These are phyloP conservation scores for Pyrocephalus nanus DNA, from an alignment of 2,797 vertebrate genomes.

Conservation along the genomic window DNA sequence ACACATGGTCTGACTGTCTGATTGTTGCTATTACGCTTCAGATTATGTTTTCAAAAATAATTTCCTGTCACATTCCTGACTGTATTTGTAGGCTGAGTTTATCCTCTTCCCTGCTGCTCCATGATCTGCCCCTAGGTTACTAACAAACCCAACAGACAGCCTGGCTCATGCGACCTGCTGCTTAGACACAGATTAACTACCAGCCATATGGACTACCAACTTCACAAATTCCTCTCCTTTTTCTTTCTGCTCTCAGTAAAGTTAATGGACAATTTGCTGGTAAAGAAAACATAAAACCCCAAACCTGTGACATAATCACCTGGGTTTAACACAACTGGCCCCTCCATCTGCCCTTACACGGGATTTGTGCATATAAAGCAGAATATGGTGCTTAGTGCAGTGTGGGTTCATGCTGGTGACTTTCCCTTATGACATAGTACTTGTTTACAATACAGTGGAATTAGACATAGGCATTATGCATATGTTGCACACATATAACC, in stretches of 20 bases:
- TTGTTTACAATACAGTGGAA: not conserved
- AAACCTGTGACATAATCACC: slow-evolving; percentile 72
- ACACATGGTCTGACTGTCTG: slow-evolving; percentile 48
- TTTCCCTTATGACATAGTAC: not conserved
- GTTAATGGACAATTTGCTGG: slow-evolving; percentile 73
- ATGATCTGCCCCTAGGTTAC: slow-evolving; percentile 82
- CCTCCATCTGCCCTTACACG: slow-evolving; percentile 72
- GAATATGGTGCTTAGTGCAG: not conserved
- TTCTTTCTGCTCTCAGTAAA: slow-evolving; percentile 71
- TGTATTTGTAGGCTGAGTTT: slow-evolving; percentile 79
- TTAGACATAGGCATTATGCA: not conserved
- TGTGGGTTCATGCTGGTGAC: not conserved
- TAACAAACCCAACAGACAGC: slow-evolving; percentile 80
- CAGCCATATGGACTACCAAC: slow-evolving; percentile 82
- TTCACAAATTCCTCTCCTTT: slow-evolving; percentile 81
- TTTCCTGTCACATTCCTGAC: slow-evolving; percentile 83
- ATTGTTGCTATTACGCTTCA: slow-evolving; percentile 72
- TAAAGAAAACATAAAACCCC: slow-evolving; percentile 18
- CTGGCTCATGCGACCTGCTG: slow-evolving; percentile 81
- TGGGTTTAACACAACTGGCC: slow-evolving; percentile 58
- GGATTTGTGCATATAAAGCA: slow-evolving; percentile 28
- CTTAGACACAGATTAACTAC: slow-evolving; percentile 78
- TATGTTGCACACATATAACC: not conserved
- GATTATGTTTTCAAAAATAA: slow-evolving; percentile 79
- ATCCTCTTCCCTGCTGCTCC: slow-evolving; percentile 83